Evolutionary conservation across 1,140 invertebrate genomes (phyloP).

Genomic region (Ceratitis capitata): DNA sequence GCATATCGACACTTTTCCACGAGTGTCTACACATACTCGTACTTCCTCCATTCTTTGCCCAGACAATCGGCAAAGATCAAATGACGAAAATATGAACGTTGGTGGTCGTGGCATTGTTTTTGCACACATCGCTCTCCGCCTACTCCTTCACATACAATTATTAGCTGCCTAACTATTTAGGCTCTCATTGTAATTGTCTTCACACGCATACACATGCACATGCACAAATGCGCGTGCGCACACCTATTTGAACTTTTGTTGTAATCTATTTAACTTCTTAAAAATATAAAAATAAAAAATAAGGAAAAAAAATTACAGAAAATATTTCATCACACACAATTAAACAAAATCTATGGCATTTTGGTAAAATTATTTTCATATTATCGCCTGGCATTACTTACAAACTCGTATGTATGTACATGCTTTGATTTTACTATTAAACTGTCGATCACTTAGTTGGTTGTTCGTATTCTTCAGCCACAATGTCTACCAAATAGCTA

Average conservation of each 20-base stretch:
- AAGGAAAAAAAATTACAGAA: too few species aligned
- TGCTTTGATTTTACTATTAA: background rate
- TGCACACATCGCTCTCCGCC: conserved; percentile 5
- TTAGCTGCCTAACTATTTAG: conserved; percentile 34
- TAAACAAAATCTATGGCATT: background rate
- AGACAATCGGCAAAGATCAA: conserved; percentile 3
- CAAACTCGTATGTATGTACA: too few species aligned
- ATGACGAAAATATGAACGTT: background rate
- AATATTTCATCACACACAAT: conserved; percentile 26
- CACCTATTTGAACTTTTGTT: background rate
- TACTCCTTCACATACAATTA: background rate
- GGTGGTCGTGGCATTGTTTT: conserved; percentile 32
- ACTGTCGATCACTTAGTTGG: background rate
- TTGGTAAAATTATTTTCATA: conserved; percentile 26
- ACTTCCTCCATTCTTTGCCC: background rate
- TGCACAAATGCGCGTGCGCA: background rate
- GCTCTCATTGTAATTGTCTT: conserved; percentile 5
- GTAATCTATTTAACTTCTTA: background rate
- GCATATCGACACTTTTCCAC: background rate
- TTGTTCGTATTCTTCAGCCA: background rate
- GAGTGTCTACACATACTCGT: background rate
- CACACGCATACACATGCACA: background rate
- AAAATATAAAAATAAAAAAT: background rate
- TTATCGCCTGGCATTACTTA: background rate
- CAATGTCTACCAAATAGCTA: background rate